A percentile compares a stretch with the other conserved stretches of the same genome.
Conservation (phyloP, 92 coral and sea anemone species). For the Parazoanthus atlanticus region DNA sequence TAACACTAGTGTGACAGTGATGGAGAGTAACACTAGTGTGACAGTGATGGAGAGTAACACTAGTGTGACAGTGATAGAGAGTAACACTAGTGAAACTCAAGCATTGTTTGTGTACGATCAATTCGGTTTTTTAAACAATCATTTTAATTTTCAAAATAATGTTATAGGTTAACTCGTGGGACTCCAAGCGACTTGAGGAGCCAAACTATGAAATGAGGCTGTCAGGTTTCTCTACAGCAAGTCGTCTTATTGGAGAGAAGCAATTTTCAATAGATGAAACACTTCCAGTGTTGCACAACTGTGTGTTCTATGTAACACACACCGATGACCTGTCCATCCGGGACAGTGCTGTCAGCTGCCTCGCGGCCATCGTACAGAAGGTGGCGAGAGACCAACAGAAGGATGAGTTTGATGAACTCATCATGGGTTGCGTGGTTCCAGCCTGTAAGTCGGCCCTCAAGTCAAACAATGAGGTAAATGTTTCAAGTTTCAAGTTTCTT, state of each 20-base stretch:
- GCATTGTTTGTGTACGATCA: too few relatives aligned
- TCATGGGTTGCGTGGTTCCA: slow-evolving; percentile 75
- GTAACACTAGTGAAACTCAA: too few relatives aligned
- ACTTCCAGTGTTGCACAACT: slow-evolving; percentile 78
- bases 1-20: too few relatives aligned
- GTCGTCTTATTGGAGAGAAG: slow-evolving; percentile 45
- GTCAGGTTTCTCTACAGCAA: slow-evolving; percentile 60
- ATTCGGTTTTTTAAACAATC: too few relatives aligned
- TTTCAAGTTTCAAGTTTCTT: too few relatives aligned
- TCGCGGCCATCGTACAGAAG: slow-evolving; percentile 70
- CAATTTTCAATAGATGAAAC: slow-evolving; percentile 53
- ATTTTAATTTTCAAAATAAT: neutral
- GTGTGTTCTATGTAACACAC: slow-evolving; percentile 75
- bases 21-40: too few relatives aligned
- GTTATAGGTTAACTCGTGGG: slow-evolving; percentile 75
- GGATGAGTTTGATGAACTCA: slow-evolving; percentile 74
- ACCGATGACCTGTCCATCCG: slow-evolving; percentile 87
- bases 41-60: too few relatives aligned
- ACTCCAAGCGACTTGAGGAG: slow-evolving; percentile 81
- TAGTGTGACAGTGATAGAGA: too few relatives aligned
- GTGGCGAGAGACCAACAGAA: slow-evolving; percentile 57
- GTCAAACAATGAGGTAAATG: slow-evolving; percentile 83
- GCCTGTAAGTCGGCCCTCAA: slow-evolving; percentile 76
- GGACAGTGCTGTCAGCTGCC: slow-evolving; percentile 85
- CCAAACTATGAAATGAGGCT: slow-evolving; percentile 83